Evolutionary conservation across 1,140 invertebrate species (phyloP).

Genomic region (Monochamus saltuarius): DNA sequence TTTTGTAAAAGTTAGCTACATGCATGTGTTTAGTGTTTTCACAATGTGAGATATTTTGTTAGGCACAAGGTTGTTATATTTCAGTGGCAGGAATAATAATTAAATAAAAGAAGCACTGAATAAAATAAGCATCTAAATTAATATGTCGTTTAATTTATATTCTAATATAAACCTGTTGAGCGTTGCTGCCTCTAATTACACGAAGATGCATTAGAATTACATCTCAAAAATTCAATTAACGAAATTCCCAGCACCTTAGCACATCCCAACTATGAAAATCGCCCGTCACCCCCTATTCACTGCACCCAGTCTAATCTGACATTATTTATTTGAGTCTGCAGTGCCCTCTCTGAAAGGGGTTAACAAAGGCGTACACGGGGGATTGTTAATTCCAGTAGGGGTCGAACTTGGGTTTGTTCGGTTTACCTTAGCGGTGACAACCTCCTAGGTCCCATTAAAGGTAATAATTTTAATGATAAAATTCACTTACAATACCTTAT

Average conservation of each 20-base stretch:
- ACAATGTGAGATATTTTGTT: no score
- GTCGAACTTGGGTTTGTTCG: conserved; percentile 43
- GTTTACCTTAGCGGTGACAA: conserved; percentile 46
- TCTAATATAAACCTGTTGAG: no score
- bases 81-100: no score
- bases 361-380: conserved; percentile 23
- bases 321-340: conserved; percentile 29
- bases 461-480: conserved; percentile 31
- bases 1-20: no score
- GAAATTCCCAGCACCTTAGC: conserved; percentile 1
- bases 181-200: no score
- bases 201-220: no score
- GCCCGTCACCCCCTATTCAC: conserved; percentile 25
- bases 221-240: no score
- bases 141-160: no score
- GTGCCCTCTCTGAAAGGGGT: conserved; percentile 16
- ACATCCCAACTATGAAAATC: conserved; percentile 23
- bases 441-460: conserved; percentile 14
- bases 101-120: no score
- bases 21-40: no score
- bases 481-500: conserved; percentile 19
- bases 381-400: conserved; percentile 39
- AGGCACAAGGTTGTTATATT: no score
- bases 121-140: no score
- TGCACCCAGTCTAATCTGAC: conserved; percentile 30